Evolutionary conservation across 2,113 vertebrate genomes (phyloP).

Genomic region (Aptenodytes forsteri): DNA sequence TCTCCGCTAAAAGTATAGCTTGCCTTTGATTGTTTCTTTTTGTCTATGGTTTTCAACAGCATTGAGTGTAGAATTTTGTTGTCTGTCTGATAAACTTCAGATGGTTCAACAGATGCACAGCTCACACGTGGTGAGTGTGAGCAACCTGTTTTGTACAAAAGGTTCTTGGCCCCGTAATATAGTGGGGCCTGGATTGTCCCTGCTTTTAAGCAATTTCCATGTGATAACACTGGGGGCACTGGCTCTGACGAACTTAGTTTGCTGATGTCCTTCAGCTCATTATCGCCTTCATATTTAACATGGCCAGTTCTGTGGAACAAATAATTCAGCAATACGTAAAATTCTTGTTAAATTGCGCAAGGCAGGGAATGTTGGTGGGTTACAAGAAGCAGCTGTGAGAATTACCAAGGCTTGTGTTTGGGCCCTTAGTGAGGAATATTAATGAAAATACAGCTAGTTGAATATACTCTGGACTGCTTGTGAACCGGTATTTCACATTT

Average conservation of each 20-base stretch:
- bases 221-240: background rate
- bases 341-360: background rate
- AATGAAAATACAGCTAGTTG: background rate
- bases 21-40: background rate
- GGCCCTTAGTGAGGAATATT: background rate
- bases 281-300: background rate
- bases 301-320: background rate
- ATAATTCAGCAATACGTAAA: background rate
- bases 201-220: background rate
- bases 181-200: background rate
- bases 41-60: background rate
- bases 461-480: background rate
- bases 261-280: constrained; percentile 29
- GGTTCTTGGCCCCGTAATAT: background rate
- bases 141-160: background rate
- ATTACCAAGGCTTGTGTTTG: background rate
- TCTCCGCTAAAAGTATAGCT: background rate
- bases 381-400: constrained; percentile 11
- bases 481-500: background rate
- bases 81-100: background rate
- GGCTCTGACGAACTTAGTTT: background rate
- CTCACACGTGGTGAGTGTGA: background rate
- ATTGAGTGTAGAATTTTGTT: background rate
- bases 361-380: background rate
- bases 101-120: background rate